Evolutionary conservation across 2,113 vertebrate species (phyloP).

Genomic region (Galbula dea): DNA sequence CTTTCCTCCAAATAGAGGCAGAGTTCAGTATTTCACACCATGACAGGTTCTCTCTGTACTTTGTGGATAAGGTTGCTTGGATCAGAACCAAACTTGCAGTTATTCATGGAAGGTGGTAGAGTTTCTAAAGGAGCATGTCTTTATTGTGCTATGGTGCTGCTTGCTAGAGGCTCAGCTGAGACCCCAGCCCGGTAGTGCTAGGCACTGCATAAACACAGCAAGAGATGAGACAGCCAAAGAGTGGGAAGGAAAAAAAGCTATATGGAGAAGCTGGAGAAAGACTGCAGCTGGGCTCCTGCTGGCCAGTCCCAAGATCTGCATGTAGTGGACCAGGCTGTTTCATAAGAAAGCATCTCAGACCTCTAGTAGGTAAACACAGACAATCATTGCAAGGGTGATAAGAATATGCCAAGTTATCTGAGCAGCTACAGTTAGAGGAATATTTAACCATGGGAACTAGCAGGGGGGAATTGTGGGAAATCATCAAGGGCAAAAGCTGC

Average conservation of each 20-base stretch:
- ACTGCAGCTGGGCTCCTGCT: not conserved
- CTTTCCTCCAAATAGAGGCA: conserved; percentile 63
- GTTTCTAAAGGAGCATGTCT: not conserved
- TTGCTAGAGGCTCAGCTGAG: not conserved
- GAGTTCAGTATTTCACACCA: conserved; percentile 62
- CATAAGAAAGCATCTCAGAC: not conserved
- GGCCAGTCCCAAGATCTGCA: not conserved
- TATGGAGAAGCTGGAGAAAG: not conserved
- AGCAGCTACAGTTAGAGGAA: not conserved
- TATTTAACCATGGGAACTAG: not conserved
- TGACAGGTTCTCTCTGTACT: conserved; percentile 66
- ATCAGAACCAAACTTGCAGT: conserved; percentile 34
- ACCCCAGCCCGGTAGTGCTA: not conserved
- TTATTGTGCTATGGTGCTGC: not conserved
- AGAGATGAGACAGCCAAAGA: not conserved
- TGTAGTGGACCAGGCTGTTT: not conserved
- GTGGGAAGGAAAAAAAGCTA: not conserved
- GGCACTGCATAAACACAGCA: not conserved
- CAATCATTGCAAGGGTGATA: not conserved
- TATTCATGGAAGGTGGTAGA: conserved; percentile 23
- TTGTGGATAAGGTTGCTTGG: conserved; percentile 62
- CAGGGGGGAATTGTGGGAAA: not conserved
- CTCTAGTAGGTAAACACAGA: not conserved
- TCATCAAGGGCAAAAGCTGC: not conserved
- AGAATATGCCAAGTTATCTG: not conserved